A percentile compares a stretch with the other conserved stretches of the same genome.
Conservation (phyloP, 2,113 vertebrate species). For the Triplophysa tibetana region DNA sequence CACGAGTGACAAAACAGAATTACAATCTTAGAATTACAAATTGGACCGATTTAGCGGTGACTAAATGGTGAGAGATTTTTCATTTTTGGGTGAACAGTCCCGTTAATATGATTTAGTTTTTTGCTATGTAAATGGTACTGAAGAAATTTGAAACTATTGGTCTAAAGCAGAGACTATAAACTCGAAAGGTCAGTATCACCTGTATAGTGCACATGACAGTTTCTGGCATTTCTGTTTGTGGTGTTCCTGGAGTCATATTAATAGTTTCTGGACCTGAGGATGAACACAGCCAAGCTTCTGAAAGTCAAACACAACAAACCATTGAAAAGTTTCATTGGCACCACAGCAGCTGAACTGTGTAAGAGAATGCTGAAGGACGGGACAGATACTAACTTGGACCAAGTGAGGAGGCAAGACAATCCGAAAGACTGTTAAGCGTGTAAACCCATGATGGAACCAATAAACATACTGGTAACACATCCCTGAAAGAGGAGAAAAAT, state of each 20-base stretch:
- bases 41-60: too few species aligned
- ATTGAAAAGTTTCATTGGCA: neutral
- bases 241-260: conserved; percentile 52
- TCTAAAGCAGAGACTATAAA: too few species aligned
- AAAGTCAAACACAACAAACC: conserved; percentile 38
- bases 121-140: too few species aligned
- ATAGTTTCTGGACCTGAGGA: conserved; percentile 44
- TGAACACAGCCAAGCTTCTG: conserved; percentile 69
- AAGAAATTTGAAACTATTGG: too few species aligned
- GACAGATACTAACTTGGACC: conserved; percentile 67
- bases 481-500: conserved; percentile 65
- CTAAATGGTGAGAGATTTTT: too few species aligned
- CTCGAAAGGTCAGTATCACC: conserved; percentile 24
- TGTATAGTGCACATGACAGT: conserved; percentile 70
- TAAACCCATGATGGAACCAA: conserved; percentile 67
- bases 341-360: neutral
- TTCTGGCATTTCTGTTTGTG: conserved; percentile 29
- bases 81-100: too few species aligned
- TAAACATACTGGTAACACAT: conserved; percentile 77
- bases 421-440: conserved; percentile 41
- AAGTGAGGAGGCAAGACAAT: conserved; percentile 56
- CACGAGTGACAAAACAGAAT: too few species aligned
- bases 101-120: too few species aligned
- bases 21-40: too few species aligned
- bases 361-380: neutral